Evolutionary conservation across 2,113 vertebrate genomes (phyloP).

Genomic region (Arothron firmamentum): DNA sequence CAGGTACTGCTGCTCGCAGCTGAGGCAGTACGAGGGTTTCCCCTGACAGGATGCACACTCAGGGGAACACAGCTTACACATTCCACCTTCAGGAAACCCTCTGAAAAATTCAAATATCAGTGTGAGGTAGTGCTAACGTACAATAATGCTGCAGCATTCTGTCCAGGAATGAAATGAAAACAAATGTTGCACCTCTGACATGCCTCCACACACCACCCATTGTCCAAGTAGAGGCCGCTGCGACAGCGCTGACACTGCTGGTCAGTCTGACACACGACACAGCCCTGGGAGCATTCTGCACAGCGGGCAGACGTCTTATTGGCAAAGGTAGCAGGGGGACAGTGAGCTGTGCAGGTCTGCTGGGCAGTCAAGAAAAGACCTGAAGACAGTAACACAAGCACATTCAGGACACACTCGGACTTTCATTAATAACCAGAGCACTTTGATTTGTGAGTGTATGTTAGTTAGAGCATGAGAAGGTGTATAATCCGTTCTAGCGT

Average conservation of each 20-base stretch:
- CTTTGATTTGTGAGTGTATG: too few relatives aligned
- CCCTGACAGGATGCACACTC: conserved; percentile 77
- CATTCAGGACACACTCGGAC: not conserved
- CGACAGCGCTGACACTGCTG: conserved; percentile 75
- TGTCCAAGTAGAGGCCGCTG: conserved; percentile 75
- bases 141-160: not conserved
- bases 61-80: conserved; percentile 70
- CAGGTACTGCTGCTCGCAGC: conserved; percentile 73
- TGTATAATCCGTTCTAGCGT: not conserved
- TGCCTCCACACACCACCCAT: conserved; percentile 73
- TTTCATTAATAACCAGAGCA: too few relatives aligned
- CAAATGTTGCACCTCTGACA: conserved; percentile 75
- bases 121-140: not conserved
- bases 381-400: conserved; percentile 35
- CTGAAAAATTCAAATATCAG: conserved; percentile 55
- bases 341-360: conserved; percentile 69
- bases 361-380: conserved; percentile 71
- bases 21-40: conserved; percentile 75
- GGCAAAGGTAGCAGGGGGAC: conserved; percentile 78
- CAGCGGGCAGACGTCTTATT: conserved; percentile 73
- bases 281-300: conserved; percentile 76
- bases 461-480: too few relatives aligned
- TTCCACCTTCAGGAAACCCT: conserved; percentile 73
- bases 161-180: conserved; percentile 4
- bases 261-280: conserved; percentile 69